Evolutionary conservation across 1,140 invertebrate species (phyloP), one percentile per base, ranked within the genome.

Genomic region (Dreissena polymorpha): DNA sequence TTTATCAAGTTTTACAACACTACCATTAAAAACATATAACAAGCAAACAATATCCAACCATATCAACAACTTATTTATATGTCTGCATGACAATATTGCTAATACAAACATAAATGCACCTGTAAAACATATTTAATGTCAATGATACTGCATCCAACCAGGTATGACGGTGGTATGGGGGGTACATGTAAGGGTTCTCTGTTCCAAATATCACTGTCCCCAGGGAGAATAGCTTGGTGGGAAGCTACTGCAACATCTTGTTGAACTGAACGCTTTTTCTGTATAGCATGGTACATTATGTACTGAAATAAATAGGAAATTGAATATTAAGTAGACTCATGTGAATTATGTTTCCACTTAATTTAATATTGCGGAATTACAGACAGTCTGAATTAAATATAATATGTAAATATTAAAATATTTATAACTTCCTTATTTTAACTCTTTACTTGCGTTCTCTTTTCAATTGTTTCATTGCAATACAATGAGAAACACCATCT

Each of bases 81-180:
- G 2, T 12, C 2, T n/a, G 57, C 10, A 5, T 60, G 2, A 60
- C 57, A 60, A n/a, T 5, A 39, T 8, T 5, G 21, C 10, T 5
- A 6, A 60, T 60, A 60, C 57, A n/a, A n/a, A n/a, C 10, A 60
- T 60, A 23, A n/a, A 60, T 18, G 57, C 57, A 91, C 90, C 86
- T 87, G 79, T 25, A 90, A 49, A 50, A 85, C 75, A 64, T 91
- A 91, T 21, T 53, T 64, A 27, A 90, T 87, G 53, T 91, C 87
- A 72, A 91, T 91, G 64, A 91, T 90, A 14, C 70, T 87, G 75
- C 90, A 91, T 8, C 89, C 90, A n/a, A 67, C 71, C 10, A 91
- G 89, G 50, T 86, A 83, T 10, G 89, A 90, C 27, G 90, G 90
- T 0, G 90, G 90, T 13, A 90, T 27, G 18, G 89, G 85, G 23